These are phyloP conservation scores for Choloepus hoffmanni DNA, from an alignment of 2,113 vertebrate species.

Conservation along the genomic window DNA sequence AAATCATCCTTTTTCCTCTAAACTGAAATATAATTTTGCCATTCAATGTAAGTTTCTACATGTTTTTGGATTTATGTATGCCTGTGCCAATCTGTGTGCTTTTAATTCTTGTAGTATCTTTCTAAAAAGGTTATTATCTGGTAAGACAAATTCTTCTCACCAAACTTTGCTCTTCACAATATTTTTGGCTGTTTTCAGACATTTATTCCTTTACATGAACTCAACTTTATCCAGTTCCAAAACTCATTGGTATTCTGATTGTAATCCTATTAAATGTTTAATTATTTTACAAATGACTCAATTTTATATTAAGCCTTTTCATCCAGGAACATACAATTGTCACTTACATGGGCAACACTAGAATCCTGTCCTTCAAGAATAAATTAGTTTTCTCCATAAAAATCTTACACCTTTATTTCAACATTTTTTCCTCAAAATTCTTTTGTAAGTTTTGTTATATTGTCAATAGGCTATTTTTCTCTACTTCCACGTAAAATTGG, in stretches of 20 bases:
- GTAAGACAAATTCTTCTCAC: neutral
- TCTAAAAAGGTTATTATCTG: neutral
- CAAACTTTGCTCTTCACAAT: neutral
- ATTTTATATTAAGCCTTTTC: conserved; percentile 21
- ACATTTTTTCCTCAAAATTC: neutral
- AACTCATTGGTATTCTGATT: neutral
- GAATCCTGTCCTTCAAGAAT: neutral
- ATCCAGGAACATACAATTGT: neutral
- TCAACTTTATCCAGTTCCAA: conserved; percentile 8
- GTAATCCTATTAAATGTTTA: neutral
- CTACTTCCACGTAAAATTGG: neutral
- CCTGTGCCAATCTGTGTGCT: neutral
- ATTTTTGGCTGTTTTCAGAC: neutral
- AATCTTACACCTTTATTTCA: neutral
- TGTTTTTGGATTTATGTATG: neutral
- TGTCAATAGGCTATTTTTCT: neutral
- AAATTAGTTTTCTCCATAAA: conserved; percentile 31
- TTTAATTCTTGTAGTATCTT: neutral
- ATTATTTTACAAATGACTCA: conserved; percentile 30
- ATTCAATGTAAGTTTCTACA: neutral
- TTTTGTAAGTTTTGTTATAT: neutral
- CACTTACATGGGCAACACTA: neutral
- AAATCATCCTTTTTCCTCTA: neutral
- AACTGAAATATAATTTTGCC: neutral
- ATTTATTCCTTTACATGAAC: conserved; percentile 18